Evolutionary conservation across 2,113 vertebrate genomes (phyloP).

Genomic region (Lonchura striata): DNA sequence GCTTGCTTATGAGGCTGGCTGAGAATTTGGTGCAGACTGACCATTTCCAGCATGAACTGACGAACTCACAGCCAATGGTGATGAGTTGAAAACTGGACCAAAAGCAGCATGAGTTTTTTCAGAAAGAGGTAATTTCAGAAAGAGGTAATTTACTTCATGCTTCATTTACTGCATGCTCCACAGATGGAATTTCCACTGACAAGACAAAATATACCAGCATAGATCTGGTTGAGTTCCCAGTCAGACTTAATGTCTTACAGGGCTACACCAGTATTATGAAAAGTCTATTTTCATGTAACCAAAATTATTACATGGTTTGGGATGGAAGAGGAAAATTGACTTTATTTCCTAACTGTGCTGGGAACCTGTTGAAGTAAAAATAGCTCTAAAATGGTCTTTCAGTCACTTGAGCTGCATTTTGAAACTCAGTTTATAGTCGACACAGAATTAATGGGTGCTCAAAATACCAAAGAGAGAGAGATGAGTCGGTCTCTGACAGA

Average conservation of each 20-base stretch:
- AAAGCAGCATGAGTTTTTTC: neutral
- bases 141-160: neutral
- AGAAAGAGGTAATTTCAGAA: neutral
- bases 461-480: neutral
- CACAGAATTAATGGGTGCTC: neutral
- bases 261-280: neutral
- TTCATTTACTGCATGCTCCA: neutral
- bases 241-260: neutral
- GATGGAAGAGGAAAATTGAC: neutral
- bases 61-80: neutral
- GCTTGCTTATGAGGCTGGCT: neutral
- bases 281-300: neutral
- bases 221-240: neutral
- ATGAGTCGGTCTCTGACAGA: neutral
- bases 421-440: neutral
- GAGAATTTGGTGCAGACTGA: neutral
- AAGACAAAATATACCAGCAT: neutral
- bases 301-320: neutral
- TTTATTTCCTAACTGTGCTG: neutral
- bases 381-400: neutral
- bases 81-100: neutral
- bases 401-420: neutral
- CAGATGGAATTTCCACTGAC: neutral
- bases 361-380: neutral
- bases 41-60: neutral